Base-by-base conservation (phyloP, 2,888 invertebrate genomes). In the Idaea aversata region DNA sequence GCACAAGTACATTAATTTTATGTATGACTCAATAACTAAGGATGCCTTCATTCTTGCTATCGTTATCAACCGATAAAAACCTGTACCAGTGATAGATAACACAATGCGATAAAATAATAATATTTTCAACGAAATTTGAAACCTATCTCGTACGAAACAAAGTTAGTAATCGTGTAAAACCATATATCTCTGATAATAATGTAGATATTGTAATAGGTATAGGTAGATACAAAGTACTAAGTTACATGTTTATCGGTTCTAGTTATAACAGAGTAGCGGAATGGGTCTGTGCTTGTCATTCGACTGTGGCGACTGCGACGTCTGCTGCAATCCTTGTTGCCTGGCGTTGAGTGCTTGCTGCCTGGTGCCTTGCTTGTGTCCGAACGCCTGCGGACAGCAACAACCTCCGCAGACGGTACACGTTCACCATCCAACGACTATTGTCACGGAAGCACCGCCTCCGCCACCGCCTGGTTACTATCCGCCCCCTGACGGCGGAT, bases 241-340 rank as follows among this genome's bases (percentile, higher is more conserved):
- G 59, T 36, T 2, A 47, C 2, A 65, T 66, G 67, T 73, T 77
- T 78, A 69, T 82, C 77, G 72, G 72, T 88, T 89, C 79, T 86
- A 88, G 87, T 85, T 79, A 75, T 80, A 78, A 72, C 76, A 73
- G 74, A 74, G 74, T 66, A 72, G 68, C 74, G 85, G 76, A 75
- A 92, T 92, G 92, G 92, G 92, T 70, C 72, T 93, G 75, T 93
- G 92, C 73, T 73, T 92, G 35, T 93, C 92, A 36, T 75, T 91
- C 60, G 92, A 92, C 70, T 88, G 87, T 72, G 92, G 89, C 25
- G 92, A 92, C 59, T 88, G 88, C 75, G 90, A 89, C 64, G 68
- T 84, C 64, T 90, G 91, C 78, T 85, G 84, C 78, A 91, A 91
- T 67, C 91, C 92, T 7, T 93, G 92, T 77, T 92, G 90, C 67